Evolutionary conservation across 2,797 vertebrate genomes (phyloP).

Genomic region (Tenualosa ilisha): DNA sequence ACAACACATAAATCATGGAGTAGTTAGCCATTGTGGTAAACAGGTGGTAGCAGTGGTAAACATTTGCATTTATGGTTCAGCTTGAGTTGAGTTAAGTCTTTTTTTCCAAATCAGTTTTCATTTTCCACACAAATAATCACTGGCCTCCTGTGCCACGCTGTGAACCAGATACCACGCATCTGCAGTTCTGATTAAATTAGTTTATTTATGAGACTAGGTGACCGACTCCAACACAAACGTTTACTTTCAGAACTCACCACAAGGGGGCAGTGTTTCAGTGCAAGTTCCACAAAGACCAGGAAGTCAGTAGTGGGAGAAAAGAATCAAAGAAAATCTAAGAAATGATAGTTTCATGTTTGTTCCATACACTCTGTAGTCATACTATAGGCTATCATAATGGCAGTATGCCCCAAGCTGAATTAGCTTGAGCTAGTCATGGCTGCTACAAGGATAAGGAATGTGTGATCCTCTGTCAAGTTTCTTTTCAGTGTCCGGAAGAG

Average conservation of each 20-base stretch:
- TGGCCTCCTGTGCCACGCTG: not conserved
- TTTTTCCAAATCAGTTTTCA: not conserved
- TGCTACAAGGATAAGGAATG: not conserved
- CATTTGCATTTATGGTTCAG: not conserved
- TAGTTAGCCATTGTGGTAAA: not conserved
- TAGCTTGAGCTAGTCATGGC: not conserved
- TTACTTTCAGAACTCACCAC: not conserved
- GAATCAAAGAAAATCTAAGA: no score
- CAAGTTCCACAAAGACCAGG: not conserved
- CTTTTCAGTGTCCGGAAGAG: not conserved
- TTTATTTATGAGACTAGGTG: not conserved
- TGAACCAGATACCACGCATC: not conserved
- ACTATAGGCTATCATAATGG: no score
- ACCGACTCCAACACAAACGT: not conserved
- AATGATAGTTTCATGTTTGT: not conserved
- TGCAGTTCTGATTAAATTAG: not conserved
- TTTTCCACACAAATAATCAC: not conserved
- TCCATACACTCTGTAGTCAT: not conserved
- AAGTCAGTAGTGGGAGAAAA: not conserved
- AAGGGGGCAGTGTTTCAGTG: slow-evolving; percentile 3
- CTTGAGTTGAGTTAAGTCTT: not conserved
- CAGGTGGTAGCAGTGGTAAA: not conserved
- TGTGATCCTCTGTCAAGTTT: slow-evolving; percentile 17
- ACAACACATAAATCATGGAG: not conserved
- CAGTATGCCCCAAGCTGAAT: not conserved